phyloP scores from a whole-genome alignment of 2,888 invertebrate species.

The Ophion ventricosus region DNA sequence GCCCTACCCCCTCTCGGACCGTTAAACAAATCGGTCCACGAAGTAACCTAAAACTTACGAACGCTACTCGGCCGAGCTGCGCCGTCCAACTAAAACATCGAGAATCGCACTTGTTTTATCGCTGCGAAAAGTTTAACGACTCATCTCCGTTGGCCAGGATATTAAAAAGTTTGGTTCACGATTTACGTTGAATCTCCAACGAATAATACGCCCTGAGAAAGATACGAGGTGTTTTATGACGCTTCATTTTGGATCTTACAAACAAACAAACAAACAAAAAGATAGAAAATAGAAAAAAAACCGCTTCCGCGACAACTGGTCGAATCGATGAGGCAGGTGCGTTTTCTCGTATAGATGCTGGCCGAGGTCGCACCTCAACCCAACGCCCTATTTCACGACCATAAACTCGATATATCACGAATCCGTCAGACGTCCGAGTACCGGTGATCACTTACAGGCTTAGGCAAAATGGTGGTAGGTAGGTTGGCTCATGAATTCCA shows the following conservation, averaged over 20 bases:
- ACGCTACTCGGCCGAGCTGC: too few species aligned
- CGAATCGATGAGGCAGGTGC: constrained; percentile 17
- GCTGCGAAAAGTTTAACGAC: neutral
- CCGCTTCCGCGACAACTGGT: constrained; percentile 18
- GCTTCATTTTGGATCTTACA: constrained; percentile 18
- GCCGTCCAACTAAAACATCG: too few species aligned
- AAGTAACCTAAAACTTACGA: too few species aligned
- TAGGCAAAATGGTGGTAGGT: constrained; percentile 61
- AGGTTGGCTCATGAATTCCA: constrained; percentile 56
- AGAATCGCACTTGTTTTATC: neutral
- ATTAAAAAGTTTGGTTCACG: neutral
- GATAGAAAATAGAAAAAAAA: too few species aligned
- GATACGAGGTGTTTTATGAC: constrained; percentile 7
- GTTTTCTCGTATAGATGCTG: constrained; percentile 11
- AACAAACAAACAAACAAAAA: constrained; percentile 14
- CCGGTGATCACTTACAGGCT: constrained; percentile 73
- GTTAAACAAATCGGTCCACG: too few species aligned
- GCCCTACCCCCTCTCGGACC: too few species aligned
- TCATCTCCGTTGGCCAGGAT: neutral
- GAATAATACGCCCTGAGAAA: constrained; percentile 24
- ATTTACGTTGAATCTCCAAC: constrained; percentile 26
- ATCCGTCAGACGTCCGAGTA: constrained; percentile 58
- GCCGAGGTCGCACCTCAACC: neutral
- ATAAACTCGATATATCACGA: constrained; percentile 63
- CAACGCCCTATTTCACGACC: neutral